phyloP scores from a whole-genome alignment of 2,113 vertebrate genomes.

The Lophius piscatorius region DNA sequence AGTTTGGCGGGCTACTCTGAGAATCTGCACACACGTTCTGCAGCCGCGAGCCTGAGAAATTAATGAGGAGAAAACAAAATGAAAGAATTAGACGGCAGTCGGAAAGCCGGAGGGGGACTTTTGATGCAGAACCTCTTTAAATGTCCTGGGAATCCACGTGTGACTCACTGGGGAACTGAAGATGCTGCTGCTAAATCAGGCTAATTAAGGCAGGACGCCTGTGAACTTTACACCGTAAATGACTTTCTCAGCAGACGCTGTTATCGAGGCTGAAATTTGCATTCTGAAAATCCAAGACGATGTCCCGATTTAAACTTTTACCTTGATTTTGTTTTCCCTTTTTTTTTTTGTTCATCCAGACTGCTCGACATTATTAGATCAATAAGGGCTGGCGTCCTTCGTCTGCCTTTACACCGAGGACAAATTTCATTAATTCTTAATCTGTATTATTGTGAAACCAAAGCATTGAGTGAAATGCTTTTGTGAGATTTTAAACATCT shows the following conservation, averaged over 20 bases:
- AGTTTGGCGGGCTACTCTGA: conserved; percentile 7
- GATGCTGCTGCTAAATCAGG: conserved; percentile 38
- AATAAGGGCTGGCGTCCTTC: not conserved
- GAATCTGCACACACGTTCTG: conserved; percentile 24
- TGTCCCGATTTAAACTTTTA: not conserved
- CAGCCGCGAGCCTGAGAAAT: conserved; percentile 49
- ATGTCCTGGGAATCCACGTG: conserved; percentile 40
- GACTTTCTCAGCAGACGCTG: not conserved
- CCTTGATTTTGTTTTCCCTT: not conserved
- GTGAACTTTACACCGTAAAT: conserved; percentile 40
- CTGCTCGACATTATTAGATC: not conserved
- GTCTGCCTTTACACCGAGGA: not conserved
- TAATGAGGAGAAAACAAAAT: conserved; percentile 57
- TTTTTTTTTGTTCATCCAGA: not conserved
- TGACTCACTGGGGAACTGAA: conserved; percentile 21
- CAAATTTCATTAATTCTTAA: not conserved
- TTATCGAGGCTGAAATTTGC: not conserved
- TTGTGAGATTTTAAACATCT: not conserved
- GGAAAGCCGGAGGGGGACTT: conserved; percentile 43
- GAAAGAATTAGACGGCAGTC: conserved; percentile 54
- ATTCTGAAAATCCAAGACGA: conserved; percentile 2
- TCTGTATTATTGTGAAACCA: not conserved
- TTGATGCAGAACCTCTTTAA: conserved; percentile 45
- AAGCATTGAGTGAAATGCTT: not conserved
- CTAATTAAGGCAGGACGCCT: conserved; percentile 28